Base-by-base conservation (phyloP, 1,140 invertebrate genomes). In the Eueides isabella region DNA sequence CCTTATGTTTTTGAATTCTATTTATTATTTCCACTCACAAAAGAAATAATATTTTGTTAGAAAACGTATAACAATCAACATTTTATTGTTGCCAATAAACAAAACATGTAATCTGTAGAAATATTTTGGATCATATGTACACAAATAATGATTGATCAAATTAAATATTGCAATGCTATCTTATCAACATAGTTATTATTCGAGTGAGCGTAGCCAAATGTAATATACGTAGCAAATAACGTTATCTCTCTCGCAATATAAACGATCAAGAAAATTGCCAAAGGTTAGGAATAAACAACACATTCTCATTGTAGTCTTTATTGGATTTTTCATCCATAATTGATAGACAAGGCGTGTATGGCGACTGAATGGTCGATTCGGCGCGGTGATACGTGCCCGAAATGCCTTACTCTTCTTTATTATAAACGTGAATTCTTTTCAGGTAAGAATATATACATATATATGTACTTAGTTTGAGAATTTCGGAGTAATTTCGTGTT, bases 271-370 rank as follows among this genome's bases (percentile, higher is more conserved):
- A 48, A 67, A 14, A 67, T 67, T 67, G 66, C 2, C 41, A 44
- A 67, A 67, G 66, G 66, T 67, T 67, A 44, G 28, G 41, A 48
- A 30, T 67, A 48, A 48, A 66, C 64, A 66, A 67, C 26, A 67
- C 26, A 62, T 62, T 30, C 28, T 62, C 61, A 30, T 62, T 62
- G 61, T 62, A 30, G 26, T 62, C 61, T 28, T 62, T 62, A 62
- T 62, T 62, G 61, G 61, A 62, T 62, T 62, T 28, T 9, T 62
- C 61, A 29, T 30, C 61, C 61, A 62, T 62, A 62, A 62, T 62
- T 62, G 61, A 62, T 62, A 29, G 61, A 30, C 61, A 62, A 30
- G 29, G 61, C 29, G 61, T 62, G 61, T 16, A 62, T 16, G 61
- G 61, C 16, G 29, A 62, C 23, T 12, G 14, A 62, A n/a, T 6